These are phyloP conservation scores for Philypnodon macrostomus DNA, from an alignment of 2,797 vertebrate species.

Conservation along the genomic window DNA sequence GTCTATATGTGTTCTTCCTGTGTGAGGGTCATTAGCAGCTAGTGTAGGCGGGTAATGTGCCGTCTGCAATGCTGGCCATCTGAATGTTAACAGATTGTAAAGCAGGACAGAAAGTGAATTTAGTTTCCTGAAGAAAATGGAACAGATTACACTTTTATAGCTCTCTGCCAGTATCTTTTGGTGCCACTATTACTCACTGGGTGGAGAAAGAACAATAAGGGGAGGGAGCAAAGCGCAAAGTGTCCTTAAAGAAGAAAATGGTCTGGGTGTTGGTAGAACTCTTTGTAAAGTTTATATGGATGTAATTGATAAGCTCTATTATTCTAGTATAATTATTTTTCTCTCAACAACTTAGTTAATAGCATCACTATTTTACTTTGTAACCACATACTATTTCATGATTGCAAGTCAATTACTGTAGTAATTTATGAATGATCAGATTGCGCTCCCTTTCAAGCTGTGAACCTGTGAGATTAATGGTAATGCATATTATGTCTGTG, in stretches of 20 bases:
- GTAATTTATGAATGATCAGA: neutral
- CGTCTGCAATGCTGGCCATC: slow-evolving; percentile 64
- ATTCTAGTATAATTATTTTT: neutral
- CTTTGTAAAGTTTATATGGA: slow-evolving; percentile 33
- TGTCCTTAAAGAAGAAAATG: slow-evolving; percentile 49
- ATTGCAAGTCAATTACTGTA: neutral
- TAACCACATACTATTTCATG: too few species aligned
- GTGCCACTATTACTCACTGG: slow-evolving; percentile 73
- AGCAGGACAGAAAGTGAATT: slow-evolving; percentile 71
- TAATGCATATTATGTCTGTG: slow-evolving; percentile 5
- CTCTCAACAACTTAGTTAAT: neutral
- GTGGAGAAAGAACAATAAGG: slow-evolving; percentile 46
- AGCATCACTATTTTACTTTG: too few species aligned
- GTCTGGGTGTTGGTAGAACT: slow-evolving; percentile 31
- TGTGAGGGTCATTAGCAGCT: slow-evolving; percentile 60
- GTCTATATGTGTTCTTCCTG: slow-evolving; percentile 22
- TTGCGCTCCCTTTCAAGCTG: neutral
- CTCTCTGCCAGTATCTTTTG: slow-evolving; percentile 77
- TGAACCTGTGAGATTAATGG: neutral
- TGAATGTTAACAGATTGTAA: slow-evolving; percentile 79
- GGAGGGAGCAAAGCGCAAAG: slow-evolving; percentile 39
- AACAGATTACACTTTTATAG: slow-evolving; percentile 83
- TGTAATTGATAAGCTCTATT: slow-evolving; percentile 31
- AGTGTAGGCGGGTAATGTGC: slow-evolving; percentile 68
- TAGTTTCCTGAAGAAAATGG: slow-evolving; percentile 76